Percentiles rank a stretch among this genome's conserved stretches.
Conservation (phyloP, 1,140 invertebrate genomes). For the Trichomalopsis sarcophagae region DNA sequence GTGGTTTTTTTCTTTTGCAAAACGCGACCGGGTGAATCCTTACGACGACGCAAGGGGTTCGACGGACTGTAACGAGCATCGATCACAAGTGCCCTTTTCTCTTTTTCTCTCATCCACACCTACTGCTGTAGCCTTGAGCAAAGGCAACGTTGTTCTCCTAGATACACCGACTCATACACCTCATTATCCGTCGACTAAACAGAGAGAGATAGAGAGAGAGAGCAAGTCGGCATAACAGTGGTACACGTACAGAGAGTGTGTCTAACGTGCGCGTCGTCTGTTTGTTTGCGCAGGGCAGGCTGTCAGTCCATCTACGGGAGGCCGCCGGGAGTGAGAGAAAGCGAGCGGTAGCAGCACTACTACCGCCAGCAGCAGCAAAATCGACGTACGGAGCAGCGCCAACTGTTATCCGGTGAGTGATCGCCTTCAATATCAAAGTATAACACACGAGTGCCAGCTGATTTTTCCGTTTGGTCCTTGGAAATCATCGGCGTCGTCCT, state of each 20-base stretch:
- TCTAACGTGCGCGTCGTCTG: constrained; percentile 8
- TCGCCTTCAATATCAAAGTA: background rate
- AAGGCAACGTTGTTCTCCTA: no score
- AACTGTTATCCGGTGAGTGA: constrained; percentile 39
- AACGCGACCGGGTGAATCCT: background rate
- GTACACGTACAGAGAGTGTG: background rate
- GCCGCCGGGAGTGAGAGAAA: background rate
- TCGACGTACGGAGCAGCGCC: background rate
- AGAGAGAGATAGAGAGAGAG: background rate
- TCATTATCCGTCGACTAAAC: background rate
- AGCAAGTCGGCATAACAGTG: background rate
- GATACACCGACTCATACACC: no score
- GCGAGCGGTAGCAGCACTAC: background rate
- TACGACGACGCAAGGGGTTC: no score
- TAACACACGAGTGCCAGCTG: background rate
- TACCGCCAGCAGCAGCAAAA: background rate
- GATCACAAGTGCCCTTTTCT: no score
- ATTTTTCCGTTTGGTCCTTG: no score
- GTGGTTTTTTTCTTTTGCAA: no score
- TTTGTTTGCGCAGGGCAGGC: constrained; percentile 60
- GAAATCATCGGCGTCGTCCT: background rate
- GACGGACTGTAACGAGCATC: no score
- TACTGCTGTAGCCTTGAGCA: no score
- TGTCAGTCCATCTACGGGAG: constrained; percentile 53
- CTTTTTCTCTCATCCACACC: no score